Evolutionary conservation across 2,797 vertebrate genomes (phyloP).

Genomic region (Podarcis siculus): DNA sequence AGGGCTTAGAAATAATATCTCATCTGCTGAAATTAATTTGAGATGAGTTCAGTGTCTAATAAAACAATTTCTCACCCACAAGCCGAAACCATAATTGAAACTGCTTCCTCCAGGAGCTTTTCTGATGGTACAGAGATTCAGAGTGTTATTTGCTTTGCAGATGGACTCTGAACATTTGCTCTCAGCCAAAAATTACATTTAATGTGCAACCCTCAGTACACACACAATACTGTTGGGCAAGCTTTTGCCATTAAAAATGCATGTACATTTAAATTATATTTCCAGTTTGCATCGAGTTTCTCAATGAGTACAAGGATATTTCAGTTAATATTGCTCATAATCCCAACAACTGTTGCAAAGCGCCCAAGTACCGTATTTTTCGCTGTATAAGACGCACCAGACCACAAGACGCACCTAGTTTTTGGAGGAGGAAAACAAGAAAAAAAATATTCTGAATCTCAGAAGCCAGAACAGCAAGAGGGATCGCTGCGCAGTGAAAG

Average conservation of each 20-base stretch:
- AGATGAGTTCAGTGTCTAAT: not conserved
- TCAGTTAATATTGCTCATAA: not conserved
- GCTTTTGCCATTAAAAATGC: not conserved
- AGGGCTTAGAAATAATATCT: not conserved
- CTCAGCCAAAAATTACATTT: not conserved
- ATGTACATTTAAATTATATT: not conserved
- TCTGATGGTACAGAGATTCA: not conserved
- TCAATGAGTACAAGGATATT: not conserved
- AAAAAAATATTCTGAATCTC: no score
- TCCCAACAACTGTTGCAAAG: not conserved
- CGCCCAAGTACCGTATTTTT: no score
- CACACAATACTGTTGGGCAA: not conserved
- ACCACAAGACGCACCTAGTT: no score
- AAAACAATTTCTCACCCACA: not conserved
- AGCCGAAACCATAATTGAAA: not conserved
- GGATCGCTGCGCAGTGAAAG: no score
- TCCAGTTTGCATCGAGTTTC: not conserved
- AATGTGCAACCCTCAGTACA: not conserved
- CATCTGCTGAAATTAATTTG: not conserved
- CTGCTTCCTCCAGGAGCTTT: constrained; percentile 2
- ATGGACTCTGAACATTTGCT: not conserved
- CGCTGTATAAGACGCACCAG: no score
- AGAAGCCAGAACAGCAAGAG: no score
- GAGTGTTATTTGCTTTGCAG: not conserved
- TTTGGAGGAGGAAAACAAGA: no score